These are phyloP conservation scores for Varecia variegata DNA, from an alignment of 2,797 vertebrate species.

Conservation along the genomic window DNA sequence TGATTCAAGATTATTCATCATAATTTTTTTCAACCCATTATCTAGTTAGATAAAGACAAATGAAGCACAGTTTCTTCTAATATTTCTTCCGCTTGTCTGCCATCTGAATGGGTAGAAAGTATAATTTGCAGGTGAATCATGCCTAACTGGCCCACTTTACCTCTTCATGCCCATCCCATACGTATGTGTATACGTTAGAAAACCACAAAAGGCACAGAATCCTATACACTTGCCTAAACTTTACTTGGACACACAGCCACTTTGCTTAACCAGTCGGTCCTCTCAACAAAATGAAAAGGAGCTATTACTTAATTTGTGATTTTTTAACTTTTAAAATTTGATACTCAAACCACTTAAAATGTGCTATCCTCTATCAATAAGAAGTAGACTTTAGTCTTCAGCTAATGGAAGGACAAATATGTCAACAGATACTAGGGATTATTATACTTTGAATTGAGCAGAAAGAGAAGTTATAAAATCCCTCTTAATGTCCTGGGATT, in stretches of 20 bases:
- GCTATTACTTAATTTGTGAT: background rate
- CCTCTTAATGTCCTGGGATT: background rate
- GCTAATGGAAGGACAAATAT: background rate
- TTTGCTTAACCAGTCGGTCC: background rate
- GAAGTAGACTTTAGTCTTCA: background rate
- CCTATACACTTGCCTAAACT: background rate
- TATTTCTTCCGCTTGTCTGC: background rate
- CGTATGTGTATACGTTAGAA: background rate
- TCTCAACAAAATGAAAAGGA: slow-evolving; percentile 10
- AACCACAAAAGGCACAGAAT: slow-evolving; percentile 19
- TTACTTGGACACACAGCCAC: background rate
- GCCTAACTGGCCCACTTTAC: background rate
- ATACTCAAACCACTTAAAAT: slow-evolving; percentile 8
- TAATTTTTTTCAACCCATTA: slow-evolving; percentile 21
- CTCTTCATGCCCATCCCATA: background rate
- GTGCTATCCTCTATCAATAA: background rate
- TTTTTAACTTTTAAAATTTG: slow-evolving; percentile 47
- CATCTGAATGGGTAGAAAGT: background rate
- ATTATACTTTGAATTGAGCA: background rate
- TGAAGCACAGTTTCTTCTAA: background rate
- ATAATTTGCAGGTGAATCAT: background rate
- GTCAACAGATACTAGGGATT: background rate
- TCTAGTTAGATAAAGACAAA: slow-evolving; percentile 7
- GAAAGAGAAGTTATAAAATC: background rate
- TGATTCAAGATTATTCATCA: background rate